Evolutionary conservation across 2,113 vertebrate genomes (phyloP).

Genomic region (Ctenodactylus gundi): DNA sequence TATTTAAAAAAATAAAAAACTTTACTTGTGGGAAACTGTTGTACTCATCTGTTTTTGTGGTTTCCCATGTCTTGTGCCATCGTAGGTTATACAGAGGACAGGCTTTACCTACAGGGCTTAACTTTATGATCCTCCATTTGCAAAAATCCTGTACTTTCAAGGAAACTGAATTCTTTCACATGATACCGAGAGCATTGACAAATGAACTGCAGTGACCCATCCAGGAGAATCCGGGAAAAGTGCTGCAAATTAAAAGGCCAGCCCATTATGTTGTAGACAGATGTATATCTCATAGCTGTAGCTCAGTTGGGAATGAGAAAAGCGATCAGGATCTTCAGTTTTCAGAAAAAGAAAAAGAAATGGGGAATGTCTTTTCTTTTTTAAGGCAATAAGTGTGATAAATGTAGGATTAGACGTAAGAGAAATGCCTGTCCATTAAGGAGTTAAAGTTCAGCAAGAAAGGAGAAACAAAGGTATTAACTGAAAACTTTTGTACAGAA

Average conservation of each 20-base stretch:
- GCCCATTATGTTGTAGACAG: not conserved
- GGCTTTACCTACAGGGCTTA: not conserved
- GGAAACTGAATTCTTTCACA: not conserved
- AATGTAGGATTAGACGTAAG: not conserved
- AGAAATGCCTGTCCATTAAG: constrained; percentile 6
- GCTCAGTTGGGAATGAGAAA: not conserved
- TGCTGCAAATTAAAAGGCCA: not conserved
- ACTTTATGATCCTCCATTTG: not conserved
- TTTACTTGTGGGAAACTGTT: not conserved
- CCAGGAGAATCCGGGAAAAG: not conserved
- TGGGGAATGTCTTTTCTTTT: constrained; percentile 22
- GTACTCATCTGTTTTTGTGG: not conserved
- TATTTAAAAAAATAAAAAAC: not conserved
- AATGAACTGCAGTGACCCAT: not conserved
- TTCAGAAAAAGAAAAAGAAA: not conserved
- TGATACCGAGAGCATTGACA: not conserved
- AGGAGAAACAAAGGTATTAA: not conserved
- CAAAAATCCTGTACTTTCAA: constrained; percentile 19
- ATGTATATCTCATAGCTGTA: not conserved
- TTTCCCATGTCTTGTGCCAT: not conserved
- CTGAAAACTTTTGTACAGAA: constrained; percentile 25
- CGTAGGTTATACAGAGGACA: not conserved
- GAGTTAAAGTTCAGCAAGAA: not conserved
- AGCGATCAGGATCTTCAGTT: not conserved
- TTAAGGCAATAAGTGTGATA: not conserved